phyloP scores from a whole-genome alignment of 2,888 invertebrate species.

The Pyralis farinalis region DNA sequence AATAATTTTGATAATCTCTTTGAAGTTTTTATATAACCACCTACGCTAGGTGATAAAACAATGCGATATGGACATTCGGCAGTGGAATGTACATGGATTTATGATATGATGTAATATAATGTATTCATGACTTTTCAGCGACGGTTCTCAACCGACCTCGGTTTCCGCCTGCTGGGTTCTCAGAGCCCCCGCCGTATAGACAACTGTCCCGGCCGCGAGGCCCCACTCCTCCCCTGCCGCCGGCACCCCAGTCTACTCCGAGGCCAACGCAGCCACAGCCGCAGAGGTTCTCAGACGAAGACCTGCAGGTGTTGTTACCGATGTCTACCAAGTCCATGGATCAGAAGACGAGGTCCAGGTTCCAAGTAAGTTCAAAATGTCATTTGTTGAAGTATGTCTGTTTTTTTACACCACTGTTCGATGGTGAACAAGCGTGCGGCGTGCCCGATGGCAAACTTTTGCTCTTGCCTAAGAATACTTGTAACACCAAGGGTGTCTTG shows the following conservation, averaged over 20 bases:
- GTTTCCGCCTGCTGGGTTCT: neutral
- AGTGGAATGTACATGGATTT: too few relatives aligned
- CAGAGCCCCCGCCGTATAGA: conserved; percentile 3
- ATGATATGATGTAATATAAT: too few relatives aligned
- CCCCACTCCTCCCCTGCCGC: neutral
- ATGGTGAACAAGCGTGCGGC: too few relatives aligned
- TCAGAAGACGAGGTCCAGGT: conserved; percentile 82
- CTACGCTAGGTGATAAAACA: too few relatives aligned
- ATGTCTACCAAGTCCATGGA: conserved; percentile 79
- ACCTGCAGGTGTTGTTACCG: conserved; percentile 71
- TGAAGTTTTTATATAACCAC: too few relatives aligned
- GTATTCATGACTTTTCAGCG: neutral
- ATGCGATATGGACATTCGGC: too few relatives aligned
- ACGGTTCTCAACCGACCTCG: neutral
- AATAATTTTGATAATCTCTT: too few relatives aligned
- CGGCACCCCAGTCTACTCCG: conserved; percentile 17
- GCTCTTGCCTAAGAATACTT: too few relatives aligned
- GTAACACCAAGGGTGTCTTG: too few relatives aligned
- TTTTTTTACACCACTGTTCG: too few relatives aligned
- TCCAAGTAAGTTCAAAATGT: conserved; percentile 56
- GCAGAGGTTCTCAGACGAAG: conserved; percentile 56
- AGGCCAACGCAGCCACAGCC: conserved; percentile 23
- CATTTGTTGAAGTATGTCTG: too few relatives aligned
- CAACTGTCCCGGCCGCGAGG: neutral
- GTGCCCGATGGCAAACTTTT: too few relatives aligned